These are phyloP conservation scores for Lophius americanus DNA, from an alignment of 2,797 vertebrate genomes.

Conservation along the genomic window DNA sequence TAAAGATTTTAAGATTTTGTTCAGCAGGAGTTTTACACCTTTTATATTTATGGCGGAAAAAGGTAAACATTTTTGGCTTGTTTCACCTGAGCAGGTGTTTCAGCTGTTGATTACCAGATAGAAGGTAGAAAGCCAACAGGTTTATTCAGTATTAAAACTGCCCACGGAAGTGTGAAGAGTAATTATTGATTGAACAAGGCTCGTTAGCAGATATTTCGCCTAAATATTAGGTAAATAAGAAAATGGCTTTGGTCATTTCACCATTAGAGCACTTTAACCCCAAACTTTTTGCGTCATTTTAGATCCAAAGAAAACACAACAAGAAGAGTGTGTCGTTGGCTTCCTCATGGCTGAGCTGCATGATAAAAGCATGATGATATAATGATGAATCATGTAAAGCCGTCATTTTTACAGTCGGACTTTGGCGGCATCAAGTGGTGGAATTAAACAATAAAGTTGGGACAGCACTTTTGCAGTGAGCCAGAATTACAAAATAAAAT, in stretches of 20 bases:
- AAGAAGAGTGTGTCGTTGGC: neutral
- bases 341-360: neutral
- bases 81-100: constrained; percentile 1
- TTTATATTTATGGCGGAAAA: no score
- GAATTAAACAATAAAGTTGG: neutral
- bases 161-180: neutral
- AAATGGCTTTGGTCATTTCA: neutral
- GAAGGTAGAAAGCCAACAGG: neutral
- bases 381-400: constrained; percentile 8
- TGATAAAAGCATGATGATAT: constrained; percentile 26
- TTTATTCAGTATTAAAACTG: neutral
- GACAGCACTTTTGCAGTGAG: no score
- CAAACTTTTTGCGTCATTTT: neutral
- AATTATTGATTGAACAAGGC: no score
- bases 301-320: constrained; percentile 1
- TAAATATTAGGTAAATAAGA: no score
- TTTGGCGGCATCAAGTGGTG: constrained; percentile 35
- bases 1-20: neutral
- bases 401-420: neutral
- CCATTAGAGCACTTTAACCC: neutral
- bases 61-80: no score
- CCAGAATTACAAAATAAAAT: no score
- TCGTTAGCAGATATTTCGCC: no score
- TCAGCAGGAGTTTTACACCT: neutral
- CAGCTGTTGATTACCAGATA: neutral